Conservation (phyloP, 2,797 vertebrate genomes). For the Cephalopachus bancanus region DNA sequence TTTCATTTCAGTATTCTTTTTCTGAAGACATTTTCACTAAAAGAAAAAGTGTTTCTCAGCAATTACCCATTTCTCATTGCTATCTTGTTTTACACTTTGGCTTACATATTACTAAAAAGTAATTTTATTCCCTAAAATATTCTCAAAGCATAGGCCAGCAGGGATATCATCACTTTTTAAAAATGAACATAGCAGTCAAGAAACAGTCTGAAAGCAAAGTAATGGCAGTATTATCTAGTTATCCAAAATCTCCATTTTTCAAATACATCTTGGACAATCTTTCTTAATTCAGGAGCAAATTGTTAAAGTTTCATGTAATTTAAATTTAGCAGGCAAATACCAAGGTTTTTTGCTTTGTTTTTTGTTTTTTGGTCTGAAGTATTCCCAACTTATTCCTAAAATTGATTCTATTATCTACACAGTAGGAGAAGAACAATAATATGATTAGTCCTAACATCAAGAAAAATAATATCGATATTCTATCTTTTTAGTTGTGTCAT, state of each 20-base stretch:
- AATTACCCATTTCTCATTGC: not conserved
- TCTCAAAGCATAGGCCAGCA: not conserved
- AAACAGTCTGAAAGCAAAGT: not conserved
- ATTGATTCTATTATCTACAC: not conserved
- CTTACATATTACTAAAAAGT: not conserved
- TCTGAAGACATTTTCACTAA: not conserved
- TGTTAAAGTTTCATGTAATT: not conserved
- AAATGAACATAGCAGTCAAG: not conserved
- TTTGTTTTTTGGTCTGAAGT: not conserved
- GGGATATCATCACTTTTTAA: not conserved
- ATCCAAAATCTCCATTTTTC: not conserved
- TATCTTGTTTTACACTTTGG: not conserved
- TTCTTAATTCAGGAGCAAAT: not conserved
- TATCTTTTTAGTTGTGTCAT: not conserved
- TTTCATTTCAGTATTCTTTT: not conserved
- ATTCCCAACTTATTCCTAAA: not conserved
- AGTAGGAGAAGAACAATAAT: not conserved
- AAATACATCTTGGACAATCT: not conserved
- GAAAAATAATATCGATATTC: not conserved
- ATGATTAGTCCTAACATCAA: not conserved
- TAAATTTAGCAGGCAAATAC: not conserved
- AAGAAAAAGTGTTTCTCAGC: not conserved
- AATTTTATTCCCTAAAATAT: not conserved
- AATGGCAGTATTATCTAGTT: not conserved
- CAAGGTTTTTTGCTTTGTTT: not conserved